Evolutionary conservation across 2,888 invertebrate genomes (phyloP).

Genomic region (Plebejus argus): DNA sequence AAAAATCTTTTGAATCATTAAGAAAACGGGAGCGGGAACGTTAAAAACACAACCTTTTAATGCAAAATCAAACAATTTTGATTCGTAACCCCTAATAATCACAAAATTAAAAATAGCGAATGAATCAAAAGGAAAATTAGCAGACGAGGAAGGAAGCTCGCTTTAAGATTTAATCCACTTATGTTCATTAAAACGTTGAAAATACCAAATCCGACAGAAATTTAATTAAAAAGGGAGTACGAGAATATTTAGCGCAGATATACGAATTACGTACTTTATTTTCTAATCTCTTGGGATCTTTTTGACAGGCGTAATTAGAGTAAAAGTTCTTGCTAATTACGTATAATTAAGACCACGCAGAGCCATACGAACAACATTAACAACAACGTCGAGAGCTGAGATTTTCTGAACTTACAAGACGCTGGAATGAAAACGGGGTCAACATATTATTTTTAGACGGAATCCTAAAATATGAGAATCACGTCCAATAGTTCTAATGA

Average conservation of each 20-base stretch:
- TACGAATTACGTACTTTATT: background rate
- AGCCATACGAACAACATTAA: background rate
- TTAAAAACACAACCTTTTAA: background rate
- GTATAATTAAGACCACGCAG: background rate
- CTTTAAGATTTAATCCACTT: background rate
- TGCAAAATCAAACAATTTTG: background rate
- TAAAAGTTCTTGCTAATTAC: background rate
- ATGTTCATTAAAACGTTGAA: background rate
- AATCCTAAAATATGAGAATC: slow-evolving; percentile 31
- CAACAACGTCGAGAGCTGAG: background rate
- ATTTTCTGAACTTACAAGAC: slow-evolving; percentile 30
- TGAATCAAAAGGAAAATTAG: background rate
- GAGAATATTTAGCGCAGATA: background rate
- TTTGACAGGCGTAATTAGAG: background rate
- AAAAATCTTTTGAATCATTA: too few species aligned
- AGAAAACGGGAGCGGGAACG: background rate
- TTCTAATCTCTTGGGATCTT: background rate
- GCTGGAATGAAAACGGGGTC: slow-evolving; percentile 28
- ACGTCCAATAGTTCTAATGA: slow-evolving; percentile 31
- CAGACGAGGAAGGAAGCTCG: background rate
- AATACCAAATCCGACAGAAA: background rate
- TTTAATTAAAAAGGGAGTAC: background rate
- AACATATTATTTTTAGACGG: slow-evolving; percentile 30
- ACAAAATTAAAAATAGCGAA: slow-evolving; percentile 3
- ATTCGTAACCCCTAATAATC: background rate